phyloP scores from a whole-genome alignment of 2,888 invertebrate genomes.

The Choristoneura rosaceana region DNA sequence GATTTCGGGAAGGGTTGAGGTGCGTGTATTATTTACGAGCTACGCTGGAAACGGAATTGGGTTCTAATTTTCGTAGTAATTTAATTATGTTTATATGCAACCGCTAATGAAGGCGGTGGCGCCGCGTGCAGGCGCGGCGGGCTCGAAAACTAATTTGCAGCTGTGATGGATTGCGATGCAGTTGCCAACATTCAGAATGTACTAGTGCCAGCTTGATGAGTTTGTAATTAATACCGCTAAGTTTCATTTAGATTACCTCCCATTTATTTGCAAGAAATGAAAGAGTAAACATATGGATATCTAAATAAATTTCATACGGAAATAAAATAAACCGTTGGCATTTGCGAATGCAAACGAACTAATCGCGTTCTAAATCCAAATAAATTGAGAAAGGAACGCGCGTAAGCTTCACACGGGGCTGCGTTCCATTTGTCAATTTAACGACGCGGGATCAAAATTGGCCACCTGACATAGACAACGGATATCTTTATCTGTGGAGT shows the following conservation, averaged over 20 bases:
- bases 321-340: constrained; percentile 6
- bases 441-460: constrained; percentile 76
- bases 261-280: constrained; percentile 42
- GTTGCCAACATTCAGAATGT: constrained; percentile 48
- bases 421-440: constrained; percentile 77
- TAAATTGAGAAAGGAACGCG: constrained; percentile 56
- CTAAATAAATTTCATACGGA: constrained; percentile 42
- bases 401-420: constrained; percentile 55
- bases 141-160: constrained; percentile 76
- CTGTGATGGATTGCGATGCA: constrained; percentile 75
- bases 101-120: constrained; percentile 82
- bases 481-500: constrained; percentile 36
- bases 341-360: constrained; percentile 54
- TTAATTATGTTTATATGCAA: constrained; percentile 46
- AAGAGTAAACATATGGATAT: neutral
- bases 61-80: constrained; percentile 47
- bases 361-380: constrained; percentile 56
- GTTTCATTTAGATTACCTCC: neutral
- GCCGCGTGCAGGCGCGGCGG: constrained; percentile 74
- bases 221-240: constrained; percentile 52
- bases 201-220: constrained; percentile 51
- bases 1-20: constrained; percentile 74
- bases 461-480: constrained; percentile 50
- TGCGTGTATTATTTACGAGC: constrained; percentile 70
- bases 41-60: constrained; percentile 47